Conservation (phyloP, 2,113 vertebrate genomes). For the Sapajus apella region DNA sequence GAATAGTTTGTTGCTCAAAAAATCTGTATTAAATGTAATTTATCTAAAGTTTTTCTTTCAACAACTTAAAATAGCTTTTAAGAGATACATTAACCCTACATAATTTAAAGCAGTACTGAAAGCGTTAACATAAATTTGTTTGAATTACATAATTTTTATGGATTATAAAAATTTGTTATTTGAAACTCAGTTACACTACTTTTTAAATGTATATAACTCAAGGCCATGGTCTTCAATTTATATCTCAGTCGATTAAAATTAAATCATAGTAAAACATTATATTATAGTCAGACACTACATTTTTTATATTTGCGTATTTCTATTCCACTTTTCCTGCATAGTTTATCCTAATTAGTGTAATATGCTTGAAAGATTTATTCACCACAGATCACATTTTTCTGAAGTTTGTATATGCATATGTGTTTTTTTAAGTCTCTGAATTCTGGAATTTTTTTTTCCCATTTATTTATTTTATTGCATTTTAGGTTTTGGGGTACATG, state of each 20-base stretch:
- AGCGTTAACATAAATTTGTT: not conserved
- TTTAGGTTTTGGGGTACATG: no score
- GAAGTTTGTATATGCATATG: not conserved
- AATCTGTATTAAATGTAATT: not conserved
- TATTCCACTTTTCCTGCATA: not conserved
- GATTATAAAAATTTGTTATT: not conserved
- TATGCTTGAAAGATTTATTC: not conserved
- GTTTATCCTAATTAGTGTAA: not conserved
- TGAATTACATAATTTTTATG: not conserved
- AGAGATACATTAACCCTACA: not conserved
- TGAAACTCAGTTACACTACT: not conserved
- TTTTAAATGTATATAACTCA: not conserved
- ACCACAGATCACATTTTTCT: not conserved
- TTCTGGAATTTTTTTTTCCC: no score
- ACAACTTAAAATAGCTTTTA: not conserved
- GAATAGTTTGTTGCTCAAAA: not conserved
- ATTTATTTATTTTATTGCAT: no score
- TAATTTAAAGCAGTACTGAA: not conserved
- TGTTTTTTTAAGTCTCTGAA: not conserved
- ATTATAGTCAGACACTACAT: not conserved
- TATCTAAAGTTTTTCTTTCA: not conserved
- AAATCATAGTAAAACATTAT: not conserved
- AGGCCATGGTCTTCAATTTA: not conserved
- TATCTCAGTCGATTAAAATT: not conserved
- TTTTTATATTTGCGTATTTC: not conserved